phyloP scores from a whole-genome alignment of 2,797 vertebrate genomes.

The Chaetophractus vellerosus region DNA sequence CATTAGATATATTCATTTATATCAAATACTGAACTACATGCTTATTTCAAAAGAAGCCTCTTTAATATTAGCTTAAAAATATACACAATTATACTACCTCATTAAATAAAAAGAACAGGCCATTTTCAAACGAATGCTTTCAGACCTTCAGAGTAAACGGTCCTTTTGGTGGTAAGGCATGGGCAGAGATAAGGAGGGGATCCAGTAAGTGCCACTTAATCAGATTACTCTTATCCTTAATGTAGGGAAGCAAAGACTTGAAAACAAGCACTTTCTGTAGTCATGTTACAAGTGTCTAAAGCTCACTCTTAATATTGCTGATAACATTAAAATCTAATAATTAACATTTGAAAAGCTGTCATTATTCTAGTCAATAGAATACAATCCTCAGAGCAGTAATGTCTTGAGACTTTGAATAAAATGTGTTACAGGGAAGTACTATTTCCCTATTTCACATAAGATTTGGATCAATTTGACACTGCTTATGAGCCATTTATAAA shows the following conservation, averaged over 20 bases:
- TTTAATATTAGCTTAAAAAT: slow-evolving; percentile 82
- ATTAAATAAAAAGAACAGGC: slow-evolving; percentile 76
- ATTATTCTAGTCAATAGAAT: slow-evolving; percentile 90
- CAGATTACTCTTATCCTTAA: slow-evolving; percentile 58
- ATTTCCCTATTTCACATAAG: slow-evolving; percentile 56
- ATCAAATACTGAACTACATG: slow-evolving; percentile 76
- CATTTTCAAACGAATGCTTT: slow-evolving; percentile 77
- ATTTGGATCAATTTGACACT: slow-evolving; percentile 63
- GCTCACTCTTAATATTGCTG: slow-evolving; percentile 76
- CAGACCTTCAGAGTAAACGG: slow-evolving; percentile 68
- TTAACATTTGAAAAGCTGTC: slow-evolving; percentile 88
- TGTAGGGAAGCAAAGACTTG: slow-evolving; percentile 47
- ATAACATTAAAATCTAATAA: slow-evolving; percentile 81
- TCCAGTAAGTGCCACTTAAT: not conserved
- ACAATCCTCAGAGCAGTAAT: slow-evolving; percentile 92
- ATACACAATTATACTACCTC: slow-evolving; percentile 72
- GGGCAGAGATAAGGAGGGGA: too few relatives aligned
- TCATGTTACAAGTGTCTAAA: slow-evolving; percentile 60
- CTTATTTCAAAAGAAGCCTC: slow-evolving; percentile 73
- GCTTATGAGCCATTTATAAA: slow-evolving; percentile 62
- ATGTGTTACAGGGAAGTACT: slow-evolving; percentile 54
- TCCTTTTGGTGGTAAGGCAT: slow-evolving; percentile 32
- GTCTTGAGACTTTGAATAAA: slow-evolving; percentile 84
- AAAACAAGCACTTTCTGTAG: slow-evolving; percentile 76
- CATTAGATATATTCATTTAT: slow-evolving; percentile 75